phyloP scores from a whole-genome alignment of 2,888 invertebrate species.

The Gandaritis pyraliata region DNA sequence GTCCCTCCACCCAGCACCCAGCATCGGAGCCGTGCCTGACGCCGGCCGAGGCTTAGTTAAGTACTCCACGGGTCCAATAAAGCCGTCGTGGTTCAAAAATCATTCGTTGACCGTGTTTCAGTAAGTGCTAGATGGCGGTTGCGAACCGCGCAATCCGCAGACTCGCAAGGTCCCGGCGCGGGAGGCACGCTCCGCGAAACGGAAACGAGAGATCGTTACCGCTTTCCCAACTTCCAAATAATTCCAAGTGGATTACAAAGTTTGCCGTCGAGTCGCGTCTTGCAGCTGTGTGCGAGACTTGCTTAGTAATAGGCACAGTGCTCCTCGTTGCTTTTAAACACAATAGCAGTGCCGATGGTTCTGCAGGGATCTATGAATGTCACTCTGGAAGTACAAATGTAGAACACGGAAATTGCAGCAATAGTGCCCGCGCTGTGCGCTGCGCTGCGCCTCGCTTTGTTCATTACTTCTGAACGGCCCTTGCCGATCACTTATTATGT shows the following conservation, averaged over 20 bases:
- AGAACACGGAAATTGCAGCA: conserved; percentile 25
- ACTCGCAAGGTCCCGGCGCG: not conserved
- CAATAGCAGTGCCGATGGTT: not conserved
- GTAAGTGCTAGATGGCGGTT: not conserved
- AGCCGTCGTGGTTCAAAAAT: no score
- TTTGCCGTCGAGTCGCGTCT: not conserved
- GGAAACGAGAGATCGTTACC: not conserved
- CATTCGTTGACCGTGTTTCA: not conserved
- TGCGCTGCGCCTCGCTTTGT: not conserved
- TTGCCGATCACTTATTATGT: not conserved
- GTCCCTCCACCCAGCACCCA: conserved; percentile 1
- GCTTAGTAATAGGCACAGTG: not conserved
- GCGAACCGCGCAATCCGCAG: not conserved
- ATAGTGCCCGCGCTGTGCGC: conserved; percentile 7
- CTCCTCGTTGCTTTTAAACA: not conserved
- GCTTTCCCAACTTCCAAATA: not conserved
- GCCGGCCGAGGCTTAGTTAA: no score
- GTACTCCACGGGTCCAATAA: no score
- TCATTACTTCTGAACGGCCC: not conserved
- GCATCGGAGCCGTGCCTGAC: not conserved
- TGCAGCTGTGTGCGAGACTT: not conserved
- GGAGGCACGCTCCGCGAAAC: not conserved
- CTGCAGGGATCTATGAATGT: not conserved
- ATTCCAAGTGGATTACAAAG: conserved; percentile 8
- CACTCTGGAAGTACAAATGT: conserved; percentile 15